phyloP scores from a whole-genome alignment of 2,888 invertebrate genomes.

The Marasmarcha lunaedactyla region DNA sequence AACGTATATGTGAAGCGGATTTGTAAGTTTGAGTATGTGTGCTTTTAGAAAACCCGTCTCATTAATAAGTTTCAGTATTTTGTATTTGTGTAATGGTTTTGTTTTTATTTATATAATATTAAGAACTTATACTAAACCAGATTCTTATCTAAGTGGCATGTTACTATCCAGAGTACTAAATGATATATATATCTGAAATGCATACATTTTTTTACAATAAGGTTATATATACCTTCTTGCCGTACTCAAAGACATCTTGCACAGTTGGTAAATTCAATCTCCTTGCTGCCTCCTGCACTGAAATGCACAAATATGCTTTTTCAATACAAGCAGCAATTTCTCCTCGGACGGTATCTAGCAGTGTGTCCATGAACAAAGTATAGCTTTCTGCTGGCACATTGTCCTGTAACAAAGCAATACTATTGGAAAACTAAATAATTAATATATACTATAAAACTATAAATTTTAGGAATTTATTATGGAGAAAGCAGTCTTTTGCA shows the following conservation, averaged over 20 bases:
- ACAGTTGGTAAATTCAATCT: slow-evolving; percentile 87
- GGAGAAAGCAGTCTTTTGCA: no score
- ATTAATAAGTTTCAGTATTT: no score
- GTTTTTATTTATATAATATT: no score
- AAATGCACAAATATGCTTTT: slow-evolving; percentile 93
- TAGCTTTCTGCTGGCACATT: slow-evolving; percentile 97
- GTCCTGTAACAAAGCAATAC: slow-evolving; percentile 48
- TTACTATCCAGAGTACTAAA: no score
- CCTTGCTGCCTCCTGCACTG: slow-evolving; percentile 86
- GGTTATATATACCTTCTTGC: slow-evolving; percentile 83
- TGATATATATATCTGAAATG: no score
- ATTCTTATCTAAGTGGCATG: no score
- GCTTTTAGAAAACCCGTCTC: no score
- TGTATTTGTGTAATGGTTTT: no score
- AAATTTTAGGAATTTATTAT: slow-evolving; percentile 46
- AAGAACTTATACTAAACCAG: no score
- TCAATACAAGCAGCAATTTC: slow-evolving; percentile 98
- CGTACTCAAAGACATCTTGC: slow-evolving; percentile 84
- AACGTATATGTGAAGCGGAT: no score
- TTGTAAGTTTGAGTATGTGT: no score
- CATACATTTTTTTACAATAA: no score
- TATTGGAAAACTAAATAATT: slow-evolving; percentile 28
- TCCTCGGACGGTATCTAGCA: slow-evolving; percentile 93
- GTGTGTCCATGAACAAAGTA: slow-evolving; percentile 95
- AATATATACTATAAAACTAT: neutral